Base-by-base conservation (phyloP, 2,888 invertebrate species). In the Scelioninae gen. 2 region DNA sequence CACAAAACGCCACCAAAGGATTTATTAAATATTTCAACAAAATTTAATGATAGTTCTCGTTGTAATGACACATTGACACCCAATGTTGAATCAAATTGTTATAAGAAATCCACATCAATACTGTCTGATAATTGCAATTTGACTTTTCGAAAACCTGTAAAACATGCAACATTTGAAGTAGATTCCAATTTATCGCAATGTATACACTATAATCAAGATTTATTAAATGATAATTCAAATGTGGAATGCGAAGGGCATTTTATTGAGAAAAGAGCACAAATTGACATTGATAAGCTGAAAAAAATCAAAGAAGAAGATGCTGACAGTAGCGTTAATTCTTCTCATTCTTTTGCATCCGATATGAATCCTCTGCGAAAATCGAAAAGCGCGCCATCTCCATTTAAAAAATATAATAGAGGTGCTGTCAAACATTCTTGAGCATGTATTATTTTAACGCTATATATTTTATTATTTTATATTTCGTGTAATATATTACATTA, bases 321-420 rank as follows among this genome's bases (percentile, higher is more conserved):
- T 60, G 78, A 78, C 58, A 77, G 71, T 61, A 78, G 83, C 67
- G 80, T 85, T 57, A 83, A 84, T 25, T 82, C 84, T 52, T 82
- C 82, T n/a, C 84, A 83, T 33, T 83, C 83, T 71, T 84, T 82
- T 75, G 81, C 84, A 4, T 77, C 77, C 22, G 81, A 81, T 70
- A 80, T 79, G 79, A 81, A 80, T 70, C 84, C 84, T 15, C 78
- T 85, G 35, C 81, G 84, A 74, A 85, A 85, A 75, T 85, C 84
- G 18, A 84, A 85, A 78, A 85, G 85, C 77, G 84, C 84, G 13
- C 84, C 84, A 22, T 81, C 83, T 74, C 82, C 84, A 7, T 82
- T 81, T 75, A 79, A 82, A 73, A 82, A 80, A 70, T 76, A 76
- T 63, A 80, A 80, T 41, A 76, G 79, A 81, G 81, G 81, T 81